phyloP scores from a whole-genome alignment of 2,888 invertebrate species.

The Lissonota sp. region DNA sequence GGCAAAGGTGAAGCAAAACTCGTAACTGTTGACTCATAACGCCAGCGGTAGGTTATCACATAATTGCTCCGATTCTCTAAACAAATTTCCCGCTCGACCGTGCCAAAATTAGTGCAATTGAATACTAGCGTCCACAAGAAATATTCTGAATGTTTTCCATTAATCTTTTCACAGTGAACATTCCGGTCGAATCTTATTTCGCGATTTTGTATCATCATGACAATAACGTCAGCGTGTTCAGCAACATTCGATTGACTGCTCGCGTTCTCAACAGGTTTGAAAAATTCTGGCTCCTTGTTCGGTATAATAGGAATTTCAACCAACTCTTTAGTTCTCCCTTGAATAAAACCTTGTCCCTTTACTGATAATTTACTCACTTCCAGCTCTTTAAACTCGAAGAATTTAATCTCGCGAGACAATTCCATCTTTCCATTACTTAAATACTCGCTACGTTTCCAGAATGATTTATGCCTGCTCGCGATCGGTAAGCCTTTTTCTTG shows the following conservation, averaged over 20 bases:
- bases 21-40: slow-evolving; percentile 30
- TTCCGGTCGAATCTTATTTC: slow-evolving; percentile 67
- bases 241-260: not conserved
- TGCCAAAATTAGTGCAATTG: slow-evolving; percentile 6
- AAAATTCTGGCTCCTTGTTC: slow-evolving; percentile 49
- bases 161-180: slow-evolving; percentile 21
- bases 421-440: slow-evolving; percentile 68
- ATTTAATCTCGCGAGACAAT: slow-evolving; percentile 69
- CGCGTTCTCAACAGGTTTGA: slow-evolving; percentile 6
- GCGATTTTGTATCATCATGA: slow-evolving; percentile 72
- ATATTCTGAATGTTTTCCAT: slow-evolving; percentile 25
- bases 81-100: slow-evolving; percentile 72
- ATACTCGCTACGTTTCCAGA: slow-evolving; percentile 76
- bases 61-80: slow-evolving; percentile 85
- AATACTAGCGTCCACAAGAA: slow-evolving; percentile 71
- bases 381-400: slow-evolving; percentile 75
- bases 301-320: slow-evolving; percentile 65
- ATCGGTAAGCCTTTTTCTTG: slow-evolving; percentile 69
- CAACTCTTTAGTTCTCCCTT: not conserved
- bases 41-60: slow-evolving; percentile 85
- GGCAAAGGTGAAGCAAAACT: slow-evolving; percentile 65
- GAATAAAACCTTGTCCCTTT: slow-evolving; percentile 69
- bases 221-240: slow-evolving; percentile 55
- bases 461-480: slow-evolving; percentile 3
- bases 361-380: slow-evolving; percentile 74